These are phyloP conservation scores for Paradisaea rubra DNA, from an alignment of 2,113 vertebrate species.

Conservation along the genomic window DNA sequence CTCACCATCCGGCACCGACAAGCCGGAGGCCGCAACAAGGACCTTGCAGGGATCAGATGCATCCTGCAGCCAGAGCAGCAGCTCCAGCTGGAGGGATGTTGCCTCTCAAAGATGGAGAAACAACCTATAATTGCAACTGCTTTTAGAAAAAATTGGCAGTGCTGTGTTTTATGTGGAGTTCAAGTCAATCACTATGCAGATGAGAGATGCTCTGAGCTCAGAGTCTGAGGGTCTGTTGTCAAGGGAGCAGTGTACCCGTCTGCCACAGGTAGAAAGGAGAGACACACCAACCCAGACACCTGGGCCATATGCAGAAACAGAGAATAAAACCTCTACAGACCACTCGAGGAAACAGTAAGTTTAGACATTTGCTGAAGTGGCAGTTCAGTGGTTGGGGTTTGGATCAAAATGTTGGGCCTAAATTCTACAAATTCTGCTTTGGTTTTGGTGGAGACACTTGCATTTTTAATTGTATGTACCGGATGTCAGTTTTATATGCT, in stretches of 20 bases:
- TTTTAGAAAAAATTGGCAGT: background rate
- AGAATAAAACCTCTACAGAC: background rate
- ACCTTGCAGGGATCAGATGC: fast-evolving
- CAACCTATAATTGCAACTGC: background rate
- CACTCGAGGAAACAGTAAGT: fast-evolving
- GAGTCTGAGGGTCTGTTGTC: background rate
- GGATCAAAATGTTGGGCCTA: background rate
- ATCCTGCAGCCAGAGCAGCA: background rate
- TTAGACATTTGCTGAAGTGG: background rate
- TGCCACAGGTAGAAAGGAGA: background rate
- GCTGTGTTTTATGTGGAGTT: background rate
- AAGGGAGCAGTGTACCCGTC: background rate
- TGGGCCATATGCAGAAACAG: background rate
- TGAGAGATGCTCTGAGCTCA: background rate
- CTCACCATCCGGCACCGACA: too few relatives aligned
- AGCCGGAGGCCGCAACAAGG: too few relatives aligned
- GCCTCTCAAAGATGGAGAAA: background rate
- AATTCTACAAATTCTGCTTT: background rate
- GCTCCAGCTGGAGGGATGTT: background rate
- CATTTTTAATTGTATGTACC: background rate
- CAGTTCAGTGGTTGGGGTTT: background rate
- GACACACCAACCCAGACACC: background rate
- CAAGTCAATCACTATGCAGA: background rate
- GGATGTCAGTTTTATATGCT: background rate
- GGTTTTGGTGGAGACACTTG: background rate